Conservation (phyloP, 2,113 vertebrate species). For the Anoura caudifer region DNA sequence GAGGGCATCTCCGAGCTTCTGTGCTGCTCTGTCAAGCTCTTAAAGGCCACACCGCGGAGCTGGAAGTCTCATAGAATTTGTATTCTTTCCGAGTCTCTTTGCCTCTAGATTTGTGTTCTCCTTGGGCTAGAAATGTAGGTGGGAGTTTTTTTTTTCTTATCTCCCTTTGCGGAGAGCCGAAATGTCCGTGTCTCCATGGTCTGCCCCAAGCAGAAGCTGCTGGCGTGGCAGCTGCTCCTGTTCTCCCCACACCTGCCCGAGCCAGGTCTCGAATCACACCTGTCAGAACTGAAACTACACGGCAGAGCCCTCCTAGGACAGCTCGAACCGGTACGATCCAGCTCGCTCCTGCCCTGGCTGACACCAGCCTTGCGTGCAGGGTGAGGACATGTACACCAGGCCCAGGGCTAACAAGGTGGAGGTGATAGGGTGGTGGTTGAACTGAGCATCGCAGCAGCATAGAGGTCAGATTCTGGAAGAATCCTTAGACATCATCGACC, state of each 20-base stretch:
- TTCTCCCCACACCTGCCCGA: neutral
- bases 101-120: neutral
- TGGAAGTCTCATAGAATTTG: neutral
- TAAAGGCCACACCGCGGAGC: neutral
- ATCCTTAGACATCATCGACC: neutral
- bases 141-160: neutral
- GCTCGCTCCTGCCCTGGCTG: no score
- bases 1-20: neutral
- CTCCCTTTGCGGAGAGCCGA: neutral
- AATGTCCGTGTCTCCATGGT: neutral
- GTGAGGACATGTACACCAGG: neutral
- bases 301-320: neutral
- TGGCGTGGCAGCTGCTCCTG: neutral
- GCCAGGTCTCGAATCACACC: no score
- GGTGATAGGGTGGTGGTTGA: no score
- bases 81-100: neutral
- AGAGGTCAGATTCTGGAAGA: neutral
- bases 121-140: neutral
- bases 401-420: neutral
- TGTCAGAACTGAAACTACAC: neutral
- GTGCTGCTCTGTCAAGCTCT: neutral
- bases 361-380: neutral
- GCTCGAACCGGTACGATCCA: neutral
- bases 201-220: neutral
- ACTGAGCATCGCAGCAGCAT: neutral